These are phyloP conservation scores for Campylomormyrus tamandua DNA, from an alignment of 2,113 vertebrate species.

Conservation along the genomic window DNA sequence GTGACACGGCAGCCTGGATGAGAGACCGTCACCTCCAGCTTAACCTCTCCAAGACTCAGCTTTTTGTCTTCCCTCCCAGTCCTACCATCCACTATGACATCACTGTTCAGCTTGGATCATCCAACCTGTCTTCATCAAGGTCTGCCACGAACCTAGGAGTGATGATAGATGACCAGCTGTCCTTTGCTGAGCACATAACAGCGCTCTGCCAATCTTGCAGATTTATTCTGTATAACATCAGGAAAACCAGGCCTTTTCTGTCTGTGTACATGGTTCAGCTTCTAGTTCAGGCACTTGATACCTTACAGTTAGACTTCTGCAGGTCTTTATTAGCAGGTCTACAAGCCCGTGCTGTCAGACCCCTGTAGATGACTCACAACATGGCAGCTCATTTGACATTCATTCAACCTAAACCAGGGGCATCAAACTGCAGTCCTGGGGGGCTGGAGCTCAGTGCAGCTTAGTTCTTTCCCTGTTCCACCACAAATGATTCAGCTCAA, in stretches of 20 bases:
- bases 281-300: not conserved
- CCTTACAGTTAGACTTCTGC: not conserved
- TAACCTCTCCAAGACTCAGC: not conserved
- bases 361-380: not conserved
- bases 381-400: not conserved
- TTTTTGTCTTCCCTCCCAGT: not conserved
- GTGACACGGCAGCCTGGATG: not conserved
- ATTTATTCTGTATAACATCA: not conserved
- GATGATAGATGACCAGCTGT: not conserved
- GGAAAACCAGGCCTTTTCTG: not conserved
- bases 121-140: no score
- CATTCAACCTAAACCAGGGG: not conserved
- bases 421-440: no score
- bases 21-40: not conserved
- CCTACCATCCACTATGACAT: not conserved
- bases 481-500: no score
- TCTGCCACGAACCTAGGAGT: no score
- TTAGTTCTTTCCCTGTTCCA: no score
- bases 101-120: no score
- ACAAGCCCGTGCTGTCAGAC: not conserved
- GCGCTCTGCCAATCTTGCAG: not conserved
- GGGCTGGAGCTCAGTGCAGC: no score
- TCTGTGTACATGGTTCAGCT: not conserved
- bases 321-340: not conserved
- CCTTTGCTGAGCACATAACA: not conserved